Percentiles rank a stretch among this genome's conserved stretches.
These are phyloP conservation scores for Otocyon megalotis DNA, from an alignment of 2,113 vertebrate genomes.

Conservation along the genomic window DNA sequence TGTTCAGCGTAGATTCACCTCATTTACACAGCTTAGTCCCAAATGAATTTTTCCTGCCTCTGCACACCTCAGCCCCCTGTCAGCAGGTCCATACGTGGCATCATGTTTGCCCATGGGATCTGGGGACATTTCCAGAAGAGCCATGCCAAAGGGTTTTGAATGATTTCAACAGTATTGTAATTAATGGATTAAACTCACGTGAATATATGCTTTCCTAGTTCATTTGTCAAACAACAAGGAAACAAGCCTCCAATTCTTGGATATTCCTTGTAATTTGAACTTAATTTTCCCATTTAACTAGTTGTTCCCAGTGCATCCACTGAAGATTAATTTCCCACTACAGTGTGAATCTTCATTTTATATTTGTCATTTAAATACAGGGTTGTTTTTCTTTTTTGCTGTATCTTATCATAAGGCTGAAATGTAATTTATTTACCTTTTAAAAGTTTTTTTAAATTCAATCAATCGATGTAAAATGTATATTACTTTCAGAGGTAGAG, in stretches of 20 bases:
- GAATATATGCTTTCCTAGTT: background rate
- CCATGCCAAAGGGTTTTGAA: background rate
- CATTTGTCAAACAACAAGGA: background rate
- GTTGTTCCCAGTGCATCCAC: background rate
- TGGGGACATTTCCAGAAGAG: background rate
- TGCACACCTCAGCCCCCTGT: background rate
- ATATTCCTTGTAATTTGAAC: background rate
- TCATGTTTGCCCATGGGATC: background rate
- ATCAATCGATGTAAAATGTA: too few relatives aligned
- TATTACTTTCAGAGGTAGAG: too few relatives aligned
- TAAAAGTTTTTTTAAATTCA: too few relatives aligned
- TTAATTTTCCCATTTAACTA: background rate
- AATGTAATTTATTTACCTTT: background rate
- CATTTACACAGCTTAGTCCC: background rate
- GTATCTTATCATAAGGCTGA: background rate
- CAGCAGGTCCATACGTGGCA: rapidly evolving
- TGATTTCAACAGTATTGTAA: too few relatives aligned
- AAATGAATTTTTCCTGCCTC: background rate
- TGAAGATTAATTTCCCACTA: background rate
- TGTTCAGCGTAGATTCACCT: background rate
- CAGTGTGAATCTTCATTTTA: background rate
- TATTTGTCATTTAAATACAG: background rate
- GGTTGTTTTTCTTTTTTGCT: background rate
- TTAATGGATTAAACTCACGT: background rate
- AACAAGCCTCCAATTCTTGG: background rate